phyloP scores from a whole-genome alignment of 2,888 invertebrate species.

The Osmoderma eremita region DNA sequence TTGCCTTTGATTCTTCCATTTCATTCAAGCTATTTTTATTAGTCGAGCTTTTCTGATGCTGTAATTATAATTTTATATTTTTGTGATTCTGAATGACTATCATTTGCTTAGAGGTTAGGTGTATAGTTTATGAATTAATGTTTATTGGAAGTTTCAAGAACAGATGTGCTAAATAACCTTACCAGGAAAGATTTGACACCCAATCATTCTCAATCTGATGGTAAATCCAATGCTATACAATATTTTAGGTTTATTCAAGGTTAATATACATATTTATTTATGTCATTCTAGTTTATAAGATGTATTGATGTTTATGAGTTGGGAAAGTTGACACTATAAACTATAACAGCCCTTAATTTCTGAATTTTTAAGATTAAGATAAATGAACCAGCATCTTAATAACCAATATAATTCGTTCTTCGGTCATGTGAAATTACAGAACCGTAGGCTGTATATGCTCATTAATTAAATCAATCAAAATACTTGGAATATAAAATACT shows the following conservation, averaged over 20 bases:
- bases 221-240: slow-evolving; percentile 29
- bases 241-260: slow-evolving; percentile 39
- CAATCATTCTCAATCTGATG: slow-evolving; percentile 30
- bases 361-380: slow-evolving; percentile 1
- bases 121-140: slow-evolving; percentile 25
- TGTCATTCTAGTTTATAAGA: slow-evolving; percentile 1
- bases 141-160: slow-evolving; percentile 11
- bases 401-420: slow-evolving; percentile 4
- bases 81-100: not conserved
- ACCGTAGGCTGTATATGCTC: not conserved
- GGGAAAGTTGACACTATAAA: not conserved
- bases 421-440: slow-evolving; percentile 26
- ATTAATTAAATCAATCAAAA: not conserved
- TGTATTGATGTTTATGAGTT: not conserved
- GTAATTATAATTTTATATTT: not conserved
- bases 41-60: not conserved
- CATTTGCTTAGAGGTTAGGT: slow-evolving; percentile 27
- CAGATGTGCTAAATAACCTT: slow-evolving; percentile 24
- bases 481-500: not conserved
- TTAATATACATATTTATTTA: slow-evolving; percentile 39
- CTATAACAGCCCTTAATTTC: not conserved
- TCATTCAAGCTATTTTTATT: not conserved
- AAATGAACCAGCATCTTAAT: not conserved
- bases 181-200: slow-evolving; percentile 25
- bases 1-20: slow-evolving; percentile 9